Evolutionary conservation across 1,140 invertebrate species (phyloP).

Genomic region (Ostrea denselamellosa): DNA sequence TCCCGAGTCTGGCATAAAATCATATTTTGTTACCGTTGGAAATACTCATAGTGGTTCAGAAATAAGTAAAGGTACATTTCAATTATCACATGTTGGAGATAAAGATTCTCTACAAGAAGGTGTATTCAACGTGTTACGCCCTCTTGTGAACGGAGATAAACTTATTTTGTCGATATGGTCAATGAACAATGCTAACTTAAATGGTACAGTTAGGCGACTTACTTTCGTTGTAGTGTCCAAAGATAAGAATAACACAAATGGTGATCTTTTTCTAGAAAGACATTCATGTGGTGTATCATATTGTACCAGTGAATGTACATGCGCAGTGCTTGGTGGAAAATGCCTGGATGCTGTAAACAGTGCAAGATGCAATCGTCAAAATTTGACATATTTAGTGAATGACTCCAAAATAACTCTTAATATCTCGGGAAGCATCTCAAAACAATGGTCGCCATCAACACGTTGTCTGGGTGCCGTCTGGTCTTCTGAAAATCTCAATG

Average conservation of each 20-base stretch:
- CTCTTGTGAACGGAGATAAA: slow-evolving; percentile 44
- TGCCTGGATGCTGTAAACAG: slow-evolving; percentile 38
- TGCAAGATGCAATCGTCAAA: background rate
- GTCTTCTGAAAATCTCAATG: slow-evolving; percentile 1
- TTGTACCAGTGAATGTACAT: slow-evolving; percentile 65
- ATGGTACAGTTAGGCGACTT: slow-evolving; percentile 42
- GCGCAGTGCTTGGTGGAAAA: slow-evolving; percentile 57
- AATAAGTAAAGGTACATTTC: slow-evolving; percentile 49
- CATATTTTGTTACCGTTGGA: slow-evolving; percentile 57
- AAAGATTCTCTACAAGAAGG: slow-evolving; percentile 21
- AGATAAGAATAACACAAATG: background rate
- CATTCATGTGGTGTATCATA: slow-evolving; percentile 60
- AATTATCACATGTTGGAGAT: slow-evolving; percentile 22
- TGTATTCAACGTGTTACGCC: slow-evolving; percentile 20
- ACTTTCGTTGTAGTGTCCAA: slow-evolving; percentile 47
- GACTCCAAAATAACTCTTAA: slow-evolving; percentile 19
- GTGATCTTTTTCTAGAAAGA: slow-evolving; percentile 48
- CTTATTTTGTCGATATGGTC: slow-evolving; percentile 54
- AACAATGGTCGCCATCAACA: slow-evolving; percentile 49
- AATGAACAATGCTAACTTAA: slow-evolving; percentile 46
- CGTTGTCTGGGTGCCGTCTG: slow-evolving; percentile 58
- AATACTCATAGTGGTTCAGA: slow-evolving; percentile 56
- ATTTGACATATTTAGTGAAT: background rate
- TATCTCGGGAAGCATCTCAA: background rate
- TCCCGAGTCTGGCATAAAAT: slow-evolving; percentile 57